A percentile compares a stretch with the other conserved stretches of the same genome.
These are phyloP conservation scores for Meles meles DNA, from an alignment of 2,113 vertebrate species.

Conservation along the genomic window DNA sequence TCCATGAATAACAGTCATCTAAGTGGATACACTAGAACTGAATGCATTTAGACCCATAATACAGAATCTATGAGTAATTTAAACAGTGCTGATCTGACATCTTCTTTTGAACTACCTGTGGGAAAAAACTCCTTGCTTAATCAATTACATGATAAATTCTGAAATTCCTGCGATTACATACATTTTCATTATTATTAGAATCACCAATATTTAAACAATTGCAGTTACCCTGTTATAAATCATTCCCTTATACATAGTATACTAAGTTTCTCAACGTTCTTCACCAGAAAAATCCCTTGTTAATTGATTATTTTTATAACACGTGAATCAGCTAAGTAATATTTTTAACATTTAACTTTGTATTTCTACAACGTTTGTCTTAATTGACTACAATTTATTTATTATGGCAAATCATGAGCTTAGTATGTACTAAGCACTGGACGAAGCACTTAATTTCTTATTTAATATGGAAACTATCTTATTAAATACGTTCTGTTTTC, in stretches of 20 bases:
- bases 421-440: neutral
- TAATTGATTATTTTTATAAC: neutral
- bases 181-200: neutral
- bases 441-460: neutral
- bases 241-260: neutral
- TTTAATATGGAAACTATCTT: neutral
- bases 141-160: neutral
- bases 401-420: neutral
- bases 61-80: slow-evolving; percentile 17
- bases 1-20: neutral
- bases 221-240: neutral
- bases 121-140: neutral
- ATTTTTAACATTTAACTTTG: neutral
- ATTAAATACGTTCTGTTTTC: neutral
- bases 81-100: neutral
- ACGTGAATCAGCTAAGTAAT: neutral
- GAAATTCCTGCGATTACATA: neutral
- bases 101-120: neutral
- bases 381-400: neutral
- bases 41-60: neutral
- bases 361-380: neutral
- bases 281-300: neutral
- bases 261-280: neutral
- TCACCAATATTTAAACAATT: neutral
- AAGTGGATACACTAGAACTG: neutral